Evolutionary conservation across 2,888 invertebrate species (phyloP).

Genomic region (Syritta pipiens): DNA sequence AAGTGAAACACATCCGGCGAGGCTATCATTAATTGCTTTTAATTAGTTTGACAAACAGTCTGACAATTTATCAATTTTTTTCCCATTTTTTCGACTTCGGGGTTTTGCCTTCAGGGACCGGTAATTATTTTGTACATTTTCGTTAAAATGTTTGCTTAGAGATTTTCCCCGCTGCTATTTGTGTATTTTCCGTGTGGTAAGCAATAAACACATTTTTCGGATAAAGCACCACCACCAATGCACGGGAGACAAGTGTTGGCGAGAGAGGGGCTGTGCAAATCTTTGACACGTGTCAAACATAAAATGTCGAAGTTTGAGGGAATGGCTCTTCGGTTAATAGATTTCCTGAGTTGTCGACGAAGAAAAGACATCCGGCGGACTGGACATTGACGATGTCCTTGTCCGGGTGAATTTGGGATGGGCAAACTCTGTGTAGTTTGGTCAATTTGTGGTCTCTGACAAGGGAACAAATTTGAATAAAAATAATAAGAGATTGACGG

Average conservation of each 20-base stretch:
- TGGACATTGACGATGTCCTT: slow-evolving; percentile 23
- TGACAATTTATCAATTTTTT: slow-evolving; percentile 56
- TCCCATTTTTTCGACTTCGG: neutral
- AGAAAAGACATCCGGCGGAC: slow-evolving; percentile 50
- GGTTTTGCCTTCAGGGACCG: neutral
- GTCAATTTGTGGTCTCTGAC: too few relatives aligned
- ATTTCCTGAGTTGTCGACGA: slow-evolving; percentile 60
- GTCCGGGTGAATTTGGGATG: slow-evolving; percentile 23
- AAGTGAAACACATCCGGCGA: slow-evolving; percentile 38
- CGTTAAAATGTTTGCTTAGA: slow-evolving; percentile 47
- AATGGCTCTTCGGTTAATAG: slow-evolving; percentile 52
- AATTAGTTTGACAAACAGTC: slow-evolving; percentile 62
- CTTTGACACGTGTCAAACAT: slow-evolving; percentile 61
- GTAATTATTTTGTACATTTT: slow-evolving; percentile 58
- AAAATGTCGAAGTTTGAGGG: slow-evolving; percentile 18
- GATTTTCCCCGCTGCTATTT: slow-evolving; percentile 19
- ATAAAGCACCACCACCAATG: neutral
- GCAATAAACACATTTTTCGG: slow-evolving; percentile 32
- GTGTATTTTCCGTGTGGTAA: slow-evolving; percentile 5
- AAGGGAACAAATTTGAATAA: too few relatives aligned
- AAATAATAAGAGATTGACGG: too few relatives aligned
- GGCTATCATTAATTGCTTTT: slow-evolving; percentile 47
- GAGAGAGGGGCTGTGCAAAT: slow-evolving; percentile 38
- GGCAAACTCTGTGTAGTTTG: neutral
- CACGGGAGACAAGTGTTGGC: slow-evolving; percentile 15